Conservation (phyloP, 2,888 invertebrate genomes). For the Capitulum mitella region DNA sequence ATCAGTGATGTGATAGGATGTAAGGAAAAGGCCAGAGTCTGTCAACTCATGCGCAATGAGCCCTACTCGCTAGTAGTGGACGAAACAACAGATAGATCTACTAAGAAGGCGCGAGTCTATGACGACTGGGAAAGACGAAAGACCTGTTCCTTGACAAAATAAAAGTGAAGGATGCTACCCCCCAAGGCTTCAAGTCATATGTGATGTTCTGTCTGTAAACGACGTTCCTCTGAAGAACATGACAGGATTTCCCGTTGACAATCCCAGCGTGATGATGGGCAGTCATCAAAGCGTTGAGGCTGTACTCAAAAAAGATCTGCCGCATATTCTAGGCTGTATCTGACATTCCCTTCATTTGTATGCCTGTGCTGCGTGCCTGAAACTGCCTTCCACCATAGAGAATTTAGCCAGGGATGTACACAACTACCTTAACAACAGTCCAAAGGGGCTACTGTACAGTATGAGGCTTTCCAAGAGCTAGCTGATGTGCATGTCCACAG, state of each 20-base stretch:
- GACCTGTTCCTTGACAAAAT: not conserved
- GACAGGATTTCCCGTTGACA: not conserved
- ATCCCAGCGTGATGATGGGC: not conserved
- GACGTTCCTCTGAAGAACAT: not conserved
- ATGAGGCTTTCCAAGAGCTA: not conserved
- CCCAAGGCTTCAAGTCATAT: not conserved
- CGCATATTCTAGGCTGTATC: not conserved
- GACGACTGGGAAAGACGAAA: not conserved
- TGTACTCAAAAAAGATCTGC: not conserved
- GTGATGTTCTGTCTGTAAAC: not conserved
- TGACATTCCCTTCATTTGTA: not conserved
- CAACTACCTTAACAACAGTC: not conserved
- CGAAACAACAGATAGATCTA: not conserved
- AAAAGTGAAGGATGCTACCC: not conserved
- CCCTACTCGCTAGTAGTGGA: not conserved
- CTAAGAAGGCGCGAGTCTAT: not conserved
- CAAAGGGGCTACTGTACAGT: not conserved
- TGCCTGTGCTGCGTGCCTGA: slow-evolving; percentile 2
- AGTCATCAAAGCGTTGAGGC: not conserved
- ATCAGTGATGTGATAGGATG: not conserved
- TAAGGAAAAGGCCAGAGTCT: not conserved
- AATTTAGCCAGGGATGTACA: too few species aligned
- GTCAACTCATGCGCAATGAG: not conserved
- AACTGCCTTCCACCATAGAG: not conserved
- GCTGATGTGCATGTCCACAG: not conserved